Conservation (phyloP, 2,888 invertebrate genomes). For the Polymixis lichenea region DNA sequence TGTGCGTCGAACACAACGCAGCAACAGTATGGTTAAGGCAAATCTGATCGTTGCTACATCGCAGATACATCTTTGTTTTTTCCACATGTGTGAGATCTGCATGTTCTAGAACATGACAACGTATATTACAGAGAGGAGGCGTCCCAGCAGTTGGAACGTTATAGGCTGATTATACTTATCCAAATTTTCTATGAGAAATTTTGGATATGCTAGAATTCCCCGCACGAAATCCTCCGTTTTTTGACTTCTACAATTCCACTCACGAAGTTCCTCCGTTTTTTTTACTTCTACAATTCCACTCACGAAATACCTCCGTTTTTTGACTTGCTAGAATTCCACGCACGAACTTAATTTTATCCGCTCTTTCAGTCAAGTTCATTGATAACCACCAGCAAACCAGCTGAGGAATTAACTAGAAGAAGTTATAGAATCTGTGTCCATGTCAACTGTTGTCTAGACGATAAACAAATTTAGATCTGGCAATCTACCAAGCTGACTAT, state of each 20-base stretch:
- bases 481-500: conserved; percentile 34
- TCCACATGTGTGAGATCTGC: background rate
- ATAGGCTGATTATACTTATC: no score
- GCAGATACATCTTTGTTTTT: background rate
- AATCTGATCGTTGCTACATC: background rate
- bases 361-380: background rate
- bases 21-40: background rate
- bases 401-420: conserved; percentile 7
- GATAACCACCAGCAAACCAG: background rate
- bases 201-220: no score
- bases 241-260: no score
- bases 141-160: no score
- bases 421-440: background rate
- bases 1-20: no score
- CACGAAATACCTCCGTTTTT: no score
- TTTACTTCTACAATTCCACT: background rate
- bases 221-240: background rate
- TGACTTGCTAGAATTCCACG: no score
- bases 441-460: conserved; percentile 49
- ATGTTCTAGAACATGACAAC: no score
- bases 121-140: no score
- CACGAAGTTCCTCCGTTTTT: background rate
- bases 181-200: no score
- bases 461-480: conserved; percentile 48
- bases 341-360: background rate